phyloP scores from a whole-genome alignment of 2,888 invertebrate genomes.

The Apodemia mormo region DNA sequence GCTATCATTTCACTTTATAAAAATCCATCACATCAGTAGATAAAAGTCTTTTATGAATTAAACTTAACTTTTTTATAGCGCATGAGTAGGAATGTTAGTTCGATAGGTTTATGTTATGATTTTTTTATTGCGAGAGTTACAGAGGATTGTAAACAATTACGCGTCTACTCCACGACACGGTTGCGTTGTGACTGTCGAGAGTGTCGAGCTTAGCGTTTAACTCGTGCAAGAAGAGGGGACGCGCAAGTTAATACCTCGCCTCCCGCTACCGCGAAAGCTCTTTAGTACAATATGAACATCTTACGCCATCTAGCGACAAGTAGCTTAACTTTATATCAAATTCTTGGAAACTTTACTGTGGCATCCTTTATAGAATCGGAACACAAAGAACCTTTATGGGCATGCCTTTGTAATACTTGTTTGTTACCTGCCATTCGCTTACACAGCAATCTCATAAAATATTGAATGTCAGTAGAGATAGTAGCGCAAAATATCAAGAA shows the following conservation, averaged over 20 bases:
- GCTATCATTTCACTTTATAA: slow-evolving; percentile 75
- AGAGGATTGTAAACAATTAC: slow-evolving; percentile 57
- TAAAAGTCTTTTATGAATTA: slow-evolving; percentile 47
- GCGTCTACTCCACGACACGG: slow-evolving; percentile 64
- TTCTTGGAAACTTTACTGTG: not conserved
- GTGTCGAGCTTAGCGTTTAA: slow-evolving; percentile 67
- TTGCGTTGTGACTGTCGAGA: slow-evolving; percentile 75
- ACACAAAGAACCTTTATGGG: slow-evolving; percentile 23
- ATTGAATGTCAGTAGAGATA: not conserved
- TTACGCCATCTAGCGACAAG: slow-evolving; percentile 60
- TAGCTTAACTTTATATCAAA: slow-evolving; percentile 33
- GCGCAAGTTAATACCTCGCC: slow-evolving; percentile 61
- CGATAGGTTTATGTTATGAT: slow-evolving; percentile 64
- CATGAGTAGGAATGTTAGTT: slow-evolving; percentile 52
- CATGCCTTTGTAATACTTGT: slow-evolving; percentile 18
- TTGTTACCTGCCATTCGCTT: slow-evolving; percentile 21
- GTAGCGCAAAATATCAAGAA: not conserved
- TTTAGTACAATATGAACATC: slow-evolving; percentile 43
- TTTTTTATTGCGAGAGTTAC: slow-evolving; percentile 71
- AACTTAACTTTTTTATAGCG: slow-evolving; percentile 50
- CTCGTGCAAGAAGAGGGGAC: slow-evolving; percentile 71
- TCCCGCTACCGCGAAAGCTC: slow-evolving; percentile 54
- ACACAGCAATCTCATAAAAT: not conserved
- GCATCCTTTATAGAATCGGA: slow-evolving; percentile 11
- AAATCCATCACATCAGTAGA: slow-evolving; percentile 50